Evolutionary conservation across 1,140 invertebrate species (phyloP).

Genomic region (Zophobas atratus): DNA sequence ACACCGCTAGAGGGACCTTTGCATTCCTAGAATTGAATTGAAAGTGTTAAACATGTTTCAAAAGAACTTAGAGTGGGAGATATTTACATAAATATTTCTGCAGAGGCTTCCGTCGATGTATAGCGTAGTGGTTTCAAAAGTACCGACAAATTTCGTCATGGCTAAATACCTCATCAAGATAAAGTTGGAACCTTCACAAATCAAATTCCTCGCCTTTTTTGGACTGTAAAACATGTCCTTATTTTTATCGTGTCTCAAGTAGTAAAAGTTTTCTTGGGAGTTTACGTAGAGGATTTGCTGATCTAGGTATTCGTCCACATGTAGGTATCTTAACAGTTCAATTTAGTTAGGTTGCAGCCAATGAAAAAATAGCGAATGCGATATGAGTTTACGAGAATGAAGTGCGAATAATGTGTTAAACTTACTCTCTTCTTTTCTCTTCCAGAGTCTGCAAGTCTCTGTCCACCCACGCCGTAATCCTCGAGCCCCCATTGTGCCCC

Average conservation of each 20-base stretch:
- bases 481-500: conserved; percentile 69
- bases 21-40: conserved; percentile 4
- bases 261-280: conserved; percentile 31
- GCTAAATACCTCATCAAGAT: conserved; percentile 74
- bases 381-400: not conserved
- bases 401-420: conserved; percentile 2
- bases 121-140: conserved; percentile 70
- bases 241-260: conserved; percentile 10
- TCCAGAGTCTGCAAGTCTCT: conserved; percentile 72
- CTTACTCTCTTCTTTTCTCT: conserved; percentile 72
- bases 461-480: conserved; percentile 72
- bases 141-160: conserved; percentile 70
- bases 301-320: conserved; percentile 4
- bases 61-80: not conserved
- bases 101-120: conserved; percentile 73
- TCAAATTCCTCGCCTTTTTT: conserved; percentile 66
- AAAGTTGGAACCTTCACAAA: conserved; percentile 76
- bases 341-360: not conserved
- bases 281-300: conserved; percentile 9
- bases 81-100: conserved; percentile 74
- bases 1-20: conserved; percentile 68
- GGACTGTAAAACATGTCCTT: conserved; percentile 47
- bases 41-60: too few relatives aligned
- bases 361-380: too few relatives aligned
- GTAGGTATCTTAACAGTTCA: not conserved